Conservation (phyloP, 2,888 invertebrate genomes). For the Hipparchia sbordonii region DNA sequence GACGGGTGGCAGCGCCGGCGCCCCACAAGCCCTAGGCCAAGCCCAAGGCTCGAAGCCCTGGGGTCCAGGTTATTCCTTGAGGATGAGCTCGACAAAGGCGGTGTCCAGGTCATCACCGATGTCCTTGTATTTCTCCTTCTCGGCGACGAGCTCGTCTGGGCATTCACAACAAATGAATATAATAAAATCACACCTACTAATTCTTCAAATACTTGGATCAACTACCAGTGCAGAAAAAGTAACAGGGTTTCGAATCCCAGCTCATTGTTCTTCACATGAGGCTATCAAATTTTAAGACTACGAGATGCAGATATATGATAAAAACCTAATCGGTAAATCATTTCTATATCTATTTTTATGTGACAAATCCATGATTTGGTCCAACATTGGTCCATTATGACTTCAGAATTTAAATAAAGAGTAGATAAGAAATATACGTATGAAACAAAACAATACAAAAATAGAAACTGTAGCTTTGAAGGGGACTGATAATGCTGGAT, state of each 20-base stretch:
- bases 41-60: conserved; percentile 5
- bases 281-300: background rate
- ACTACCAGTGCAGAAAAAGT: too few species aligned
- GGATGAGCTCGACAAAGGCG: conserved; percentile 97
- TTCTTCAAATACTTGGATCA: too few species aligned
- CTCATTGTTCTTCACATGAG: too few species aligned
- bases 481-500: too few species aligned
- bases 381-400: background rate
- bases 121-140: conserved; percentile 99
- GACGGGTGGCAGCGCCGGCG: conserved; percentile 51
- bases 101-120: conserved; percentile 99
- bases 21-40: conserved; percentile 6
- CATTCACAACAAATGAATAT: conserved; percentile 29
- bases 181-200: background rate
- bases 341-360: background rate
- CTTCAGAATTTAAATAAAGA: background rate
- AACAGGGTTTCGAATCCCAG: too few species aligned
- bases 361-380: background rate
- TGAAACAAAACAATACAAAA: too few species aligned
- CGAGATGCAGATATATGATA: background rate
- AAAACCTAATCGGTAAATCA: background rate
- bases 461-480: too few species aligned
- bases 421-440: too few species aligned
- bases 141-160: conserved; percentile 95
- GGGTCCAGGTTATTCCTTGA: conserved; percentile 82